These are phyloP conservation scores for Puntigrus tetrazona DNA, from an alignment of 2,113 vertebrate genomes.

Conservation along the genomic window DNA sequence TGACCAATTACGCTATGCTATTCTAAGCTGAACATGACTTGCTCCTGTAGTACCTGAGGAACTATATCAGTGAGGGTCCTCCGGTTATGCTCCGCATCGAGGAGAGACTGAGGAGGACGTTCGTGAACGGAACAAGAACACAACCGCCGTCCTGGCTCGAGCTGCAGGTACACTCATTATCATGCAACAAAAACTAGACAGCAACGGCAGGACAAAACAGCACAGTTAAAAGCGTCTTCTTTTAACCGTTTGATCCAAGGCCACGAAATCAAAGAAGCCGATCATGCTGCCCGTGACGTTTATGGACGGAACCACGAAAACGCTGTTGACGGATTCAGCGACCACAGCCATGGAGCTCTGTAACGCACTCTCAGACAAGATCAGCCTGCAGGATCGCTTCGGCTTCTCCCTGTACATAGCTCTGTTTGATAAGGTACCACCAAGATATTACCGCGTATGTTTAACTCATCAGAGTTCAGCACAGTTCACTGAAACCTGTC, in stretches of 20 bases:
- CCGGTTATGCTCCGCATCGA: constrained; percentile 94
- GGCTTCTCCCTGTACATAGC: constrained; percentile 99
- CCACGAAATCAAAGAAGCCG: constrained; percentile 97
- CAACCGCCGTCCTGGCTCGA: constrained; percentile 98
- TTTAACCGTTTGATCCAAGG: constrained; percentile 69
- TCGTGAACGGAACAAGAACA: constrained; percentile 90
- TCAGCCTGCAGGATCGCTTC: constrained; percentile 91
- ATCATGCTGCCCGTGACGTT: constrained; percentile 97
- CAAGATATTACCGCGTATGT: neutral
- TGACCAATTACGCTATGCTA: neutral
- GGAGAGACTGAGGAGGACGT: constrained; percentile 89
- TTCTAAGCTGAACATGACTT: neutral
- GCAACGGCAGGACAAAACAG: neutral
- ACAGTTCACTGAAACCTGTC: neutral
- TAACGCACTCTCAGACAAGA: constrained; percentile 87
- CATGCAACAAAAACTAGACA: neutral
- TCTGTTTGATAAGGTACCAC: constrained; percentile 92
- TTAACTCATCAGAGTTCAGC: neutral
- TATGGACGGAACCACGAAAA: constrained; percentile 99
- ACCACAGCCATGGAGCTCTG: constrained; percentile 95
- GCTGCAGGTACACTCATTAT: constrained; percentile 83
- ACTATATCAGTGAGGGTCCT: constrained; percentile 90
- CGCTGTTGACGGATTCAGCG: constrained; percentile 90
- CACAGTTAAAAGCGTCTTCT: neutral
- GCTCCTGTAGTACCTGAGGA: constrained; percentile 85